phyloP scores from a whole-genome alignment of 2,113 vertebrate genomes.

The Apteryx owenii region DNA sequence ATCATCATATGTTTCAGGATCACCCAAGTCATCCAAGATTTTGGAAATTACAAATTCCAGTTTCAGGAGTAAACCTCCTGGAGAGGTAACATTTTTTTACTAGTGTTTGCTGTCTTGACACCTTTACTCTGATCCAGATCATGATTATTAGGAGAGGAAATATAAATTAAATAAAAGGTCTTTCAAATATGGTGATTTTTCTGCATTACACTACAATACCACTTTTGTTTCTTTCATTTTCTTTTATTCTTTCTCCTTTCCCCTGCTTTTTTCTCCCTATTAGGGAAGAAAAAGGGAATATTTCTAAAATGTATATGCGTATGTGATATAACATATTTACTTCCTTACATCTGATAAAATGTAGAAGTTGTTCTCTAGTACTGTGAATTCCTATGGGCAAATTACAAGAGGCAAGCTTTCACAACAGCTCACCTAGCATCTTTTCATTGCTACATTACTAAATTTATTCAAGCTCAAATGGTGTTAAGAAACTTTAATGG shows the following conservation, averaged over 20 bases:
- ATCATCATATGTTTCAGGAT: neutral
- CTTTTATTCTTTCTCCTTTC: neutral
- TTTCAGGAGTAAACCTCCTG: neutral
- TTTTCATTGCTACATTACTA: neutral
- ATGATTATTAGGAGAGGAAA: neutral
- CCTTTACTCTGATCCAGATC: neutral
- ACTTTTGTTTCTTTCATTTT: neutral
- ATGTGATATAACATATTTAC: neutral
- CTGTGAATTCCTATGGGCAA: neutral
- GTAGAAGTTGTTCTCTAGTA: neutral
- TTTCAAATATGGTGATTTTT: neutral
- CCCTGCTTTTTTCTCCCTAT: neutral
- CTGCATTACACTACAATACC: neutral
- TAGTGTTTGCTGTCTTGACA: neutral
- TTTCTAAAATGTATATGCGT: neutral
- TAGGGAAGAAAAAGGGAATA: neutral
- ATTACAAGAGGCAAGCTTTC: neutral
- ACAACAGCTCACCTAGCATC: neutral
- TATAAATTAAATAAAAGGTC: neutral
- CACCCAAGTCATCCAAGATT: neutral
- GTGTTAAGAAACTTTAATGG: neutral
- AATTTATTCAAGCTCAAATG: neutral
- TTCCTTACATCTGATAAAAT: neutral
- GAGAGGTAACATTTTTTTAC: neutral
- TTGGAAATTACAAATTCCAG: neutral